These are phyloP conservation scores for Parus major DNA, from an alignment of 2,113 vertebrate genomes.

Conservation along the genomic window DNA sequence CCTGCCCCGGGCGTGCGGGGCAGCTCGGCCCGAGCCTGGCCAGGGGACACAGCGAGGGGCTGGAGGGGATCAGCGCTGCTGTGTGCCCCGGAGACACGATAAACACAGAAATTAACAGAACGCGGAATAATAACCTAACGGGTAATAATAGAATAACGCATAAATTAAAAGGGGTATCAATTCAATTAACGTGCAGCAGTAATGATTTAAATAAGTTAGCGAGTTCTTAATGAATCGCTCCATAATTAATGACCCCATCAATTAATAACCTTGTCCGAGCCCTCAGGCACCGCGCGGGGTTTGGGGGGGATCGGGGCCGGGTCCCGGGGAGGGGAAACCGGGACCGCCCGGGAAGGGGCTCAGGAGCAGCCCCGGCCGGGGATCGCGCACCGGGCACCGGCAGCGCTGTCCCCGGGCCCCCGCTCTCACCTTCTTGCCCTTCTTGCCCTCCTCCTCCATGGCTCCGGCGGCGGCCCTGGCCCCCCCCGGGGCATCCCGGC, in stretches of 20 bases:
- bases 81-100: fast-evolving
- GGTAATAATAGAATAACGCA: too few species aligned
- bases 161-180: fast-evolving
- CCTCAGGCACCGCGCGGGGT: fast-evolving
- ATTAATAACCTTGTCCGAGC: fast-evolving
- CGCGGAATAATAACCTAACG: too few species aligned
- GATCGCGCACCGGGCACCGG: neutral
- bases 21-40: neutral
- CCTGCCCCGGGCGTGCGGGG: fast-evolving
- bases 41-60: neutral
- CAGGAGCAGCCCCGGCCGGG: neutral
- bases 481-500: conserved; percentile 53
- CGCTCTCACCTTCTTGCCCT: conserved; percentile 87
- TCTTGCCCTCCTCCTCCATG: conserved; percentile 93
- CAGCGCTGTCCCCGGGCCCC: neutral
- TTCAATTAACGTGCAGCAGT: fast-evolving
- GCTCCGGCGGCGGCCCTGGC: conserved; percentile 59
- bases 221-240: fast-evolving
- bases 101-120: fast-evolving
- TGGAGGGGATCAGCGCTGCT: neutral
- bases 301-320: fast-evolving
- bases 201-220: too few species aligned
- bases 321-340: fast-evolving
- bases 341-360: neutral
- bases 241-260: neutral